Percentiles rank a stretch among this genome's conserved stretches.
phyloP scores from a whole-genome alignment of 2,797 vertebrate species.

The Graptemys geographica region DNA sequence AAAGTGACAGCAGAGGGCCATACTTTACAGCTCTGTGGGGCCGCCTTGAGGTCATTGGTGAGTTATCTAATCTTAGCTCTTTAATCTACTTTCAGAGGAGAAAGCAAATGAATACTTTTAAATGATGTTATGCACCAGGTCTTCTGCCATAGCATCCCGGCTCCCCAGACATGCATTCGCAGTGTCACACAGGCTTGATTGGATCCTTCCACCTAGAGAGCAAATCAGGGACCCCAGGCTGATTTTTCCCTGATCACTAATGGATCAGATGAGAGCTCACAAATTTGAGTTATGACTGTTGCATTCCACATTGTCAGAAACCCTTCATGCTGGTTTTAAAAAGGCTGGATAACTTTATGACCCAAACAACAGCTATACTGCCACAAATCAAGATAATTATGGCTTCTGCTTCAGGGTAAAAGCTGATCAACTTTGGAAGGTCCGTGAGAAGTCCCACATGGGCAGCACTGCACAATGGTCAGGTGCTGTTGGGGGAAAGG shows the following conservation, averaged over 20 bases:
- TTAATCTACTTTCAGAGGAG: background rate
- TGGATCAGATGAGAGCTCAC: constrained; percentile 23
- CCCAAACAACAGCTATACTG: constrained; percentile 55
- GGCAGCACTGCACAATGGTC: background rate
- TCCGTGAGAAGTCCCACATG: constrained; percentile 35
- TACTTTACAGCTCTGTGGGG: background rate
- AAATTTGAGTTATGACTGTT: rapidly evolving
- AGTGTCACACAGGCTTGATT: rapidly evolving
- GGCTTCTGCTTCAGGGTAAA: constrained; percentile 57
- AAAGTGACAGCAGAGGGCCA: rapidly evolving
- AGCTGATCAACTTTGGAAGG: background rate
- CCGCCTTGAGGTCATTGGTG: constrained; percentile 7
- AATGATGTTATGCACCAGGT: constrained; percentile 16
- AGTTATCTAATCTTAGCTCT: background rate
- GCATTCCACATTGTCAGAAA: background rate
- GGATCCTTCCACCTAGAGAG: background rate
- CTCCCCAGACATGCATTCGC: background rate
- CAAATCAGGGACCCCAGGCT: background rate
- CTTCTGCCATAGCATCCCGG: background rate
- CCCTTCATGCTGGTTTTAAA: constrained; percentile 2
- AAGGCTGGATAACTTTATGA: constrained; percentile 26
- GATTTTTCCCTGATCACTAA: rapidly evolving
- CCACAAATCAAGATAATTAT: constrained; percentile 65
- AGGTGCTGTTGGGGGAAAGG: background rate
- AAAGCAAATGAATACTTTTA: background rate